Evolutionary conservation across 1,140 invertebrate genomes (phyloP).

Genomic region (Limonius californicus): DNA sequence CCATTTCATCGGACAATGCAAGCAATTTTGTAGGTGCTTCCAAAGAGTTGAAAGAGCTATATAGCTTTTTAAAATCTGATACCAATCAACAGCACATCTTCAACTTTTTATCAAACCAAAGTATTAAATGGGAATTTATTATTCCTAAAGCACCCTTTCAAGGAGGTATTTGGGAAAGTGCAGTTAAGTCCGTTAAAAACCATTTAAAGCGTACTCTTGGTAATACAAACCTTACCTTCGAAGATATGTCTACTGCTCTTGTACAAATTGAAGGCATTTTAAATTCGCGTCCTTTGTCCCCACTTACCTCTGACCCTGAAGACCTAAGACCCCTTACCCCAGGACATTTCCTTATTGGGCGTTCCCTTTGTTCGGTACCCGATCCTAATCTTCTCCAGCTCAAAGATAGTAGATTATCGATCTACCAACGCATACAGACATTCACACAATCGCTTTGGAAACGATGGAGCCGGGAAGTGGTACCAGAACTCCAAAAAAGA

Average conservation of each 20-base stretch:
- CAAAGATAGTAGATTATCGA: neutral
- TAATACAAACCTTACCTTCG: neutral
- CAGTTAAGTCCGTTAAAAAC: neutral
- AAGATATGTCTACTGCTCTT: neutral
- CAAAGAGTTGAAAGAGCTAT: neutral
- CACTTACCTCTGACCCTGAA: neutral
- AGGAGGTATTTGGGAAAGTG: neutral
- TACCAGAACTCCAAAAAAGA: neutral
- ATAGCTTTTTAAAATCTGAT: neutral
- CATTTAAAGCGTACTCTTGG: neutral
- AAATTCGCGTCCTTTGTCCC: neutral
- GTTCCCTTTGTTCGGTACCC: neutral
- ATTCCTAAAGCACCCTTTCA: neutral
- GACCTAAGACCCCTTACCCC: neutral
- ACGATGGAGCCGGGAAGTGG: neutral
- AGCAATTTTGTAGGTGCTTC: slow-evolving; percentile 44
- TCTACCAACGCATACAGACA: neutral
- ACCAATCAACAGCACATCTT: too few species aligned
- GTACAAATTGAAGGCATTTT: neutral
- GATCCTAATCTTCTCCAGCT: neutral
- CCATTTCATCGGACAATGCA: slow-evolving; percentile 44
- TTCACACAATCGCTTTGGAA: neutral
- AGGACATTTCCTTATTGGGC: neutral
- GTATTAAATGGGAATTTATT: neutral
- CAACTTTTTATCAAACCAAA: neutral